phyloP scores from a whole-genome alignment of 2,888 invertebrate species.

The Mantis religiosa region DNA sequence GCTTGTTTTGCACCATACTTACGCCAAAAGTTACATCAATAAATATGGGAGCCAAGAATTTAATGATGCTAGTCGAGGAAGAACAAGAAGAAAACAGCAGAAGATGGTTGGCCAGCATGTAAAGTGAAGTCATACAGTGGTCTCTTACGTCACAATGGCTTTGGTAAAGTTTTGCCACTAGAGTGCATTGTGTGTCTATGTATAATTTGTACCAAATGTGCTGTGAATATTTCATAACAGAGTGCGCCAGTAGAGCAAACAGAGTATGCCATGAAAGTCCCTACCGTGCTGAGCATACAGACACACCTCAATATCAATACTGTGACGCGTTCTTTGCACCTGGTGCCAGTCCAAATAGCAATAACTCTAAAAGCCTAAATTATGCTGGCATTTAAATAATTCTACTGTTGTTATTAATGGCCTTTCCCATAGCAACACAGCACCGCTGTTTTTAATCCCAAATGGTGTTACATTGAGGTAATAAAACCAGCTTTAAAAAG shows the following conservation, averaged over 20 bases:
- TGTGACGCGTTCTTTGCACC: background rate
- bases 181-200: background rate
- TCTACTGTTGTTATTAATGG: too few species aligned
- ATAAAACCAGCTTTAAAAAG: too few species aligned
- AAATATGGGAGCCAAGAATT: background rate
- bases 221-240: background rate
- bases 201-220: background rate
- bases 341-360: background rate
- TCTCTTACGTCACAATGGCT: background rate
- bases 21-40: background rate
- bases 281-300: background rate
- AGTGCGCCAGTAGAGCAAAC: background rate
- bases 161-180: background rate
- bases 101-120: background rate
- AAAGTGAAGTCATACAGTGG: background rate
- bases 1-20: too few species aligned
- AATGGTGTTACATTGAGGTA: too few species aligned
- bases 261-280: background rate
- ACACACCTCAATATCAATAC: background rate
- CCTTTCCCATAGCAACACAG: too few species aligned
- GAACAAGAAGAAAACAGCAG: background rate
- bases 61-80: background rate
- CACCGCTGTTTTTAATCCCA: too few species aligned
- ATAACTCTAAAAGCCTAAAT: too few species aligned
- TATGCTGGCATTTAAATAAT: too few species aligned